Conservation (phyloP, 2,888 invertebrate genomes). For the Drosophila sordidula region DNA sequence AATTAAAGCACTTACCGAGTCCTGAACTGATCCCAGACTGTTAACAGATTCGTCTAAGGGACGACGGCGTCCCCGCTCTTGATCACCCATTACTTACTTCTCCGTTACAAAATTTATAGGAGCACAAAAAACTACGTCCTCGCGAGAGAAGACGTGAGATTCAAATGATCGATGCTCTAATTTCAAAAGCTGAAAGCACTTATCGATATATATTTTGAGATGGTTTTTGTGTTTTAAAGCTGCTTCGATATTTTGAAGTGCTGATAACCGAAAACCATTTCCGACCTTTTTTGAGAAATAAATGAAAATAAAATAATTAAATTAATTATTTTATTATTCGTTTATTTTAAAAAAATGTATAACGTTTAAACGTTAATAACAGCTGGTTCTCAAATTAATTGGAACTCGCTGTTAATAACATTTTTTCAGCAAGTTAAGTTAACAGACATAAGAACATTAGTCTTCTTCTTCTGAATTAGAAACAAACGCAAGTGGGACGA, state of each 20-base stretch:
- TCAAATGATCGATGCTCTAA: conserved; percentile 7
- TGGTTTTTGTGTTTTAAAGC: neutral
- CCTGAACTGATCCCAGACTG: neutral
- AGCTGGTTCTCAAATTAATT: neutral
- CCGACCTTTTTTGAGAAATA: neutral
- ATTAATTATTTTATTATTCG: too few species aligned
- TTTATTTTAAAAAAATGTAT: too few species aligned
- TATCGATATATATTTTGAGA: neutral
- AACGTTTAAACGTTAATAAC: neutral
- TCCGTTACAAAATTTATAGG: neutral
- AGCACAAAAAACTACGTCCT: neutral
- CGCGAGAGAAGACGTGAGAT: neutral
- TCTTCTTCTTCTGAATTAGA: conserved; percentile 4
- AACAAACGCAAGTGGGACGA: conserved; percentile 3
- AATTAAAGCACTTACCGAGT: conserved; percentile 34
- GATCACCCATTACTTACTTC: conserved; percentile 28
- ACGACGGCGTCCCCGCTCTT: conserved; percentile 49
- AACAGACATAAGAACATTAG: conserved; percentile 11
- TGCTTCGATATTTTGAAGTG: neutral
- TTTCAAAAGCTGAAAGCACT: neutral
- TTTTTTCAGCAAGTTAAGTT: conserved; percentile 3
- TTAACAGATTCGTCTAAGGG: conserved; percentile 1
- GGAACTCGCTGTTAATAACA: conserved; percentile 4
- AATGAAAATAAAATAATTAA: too few species aligned
- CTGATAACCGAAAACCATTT: neutral